Percentiles rank a stretch among this genome's conserved stretches.
Conservation (phyloP, 2,113 vertebrate genomes). For the Megaptera novaeangliae region DNA sequence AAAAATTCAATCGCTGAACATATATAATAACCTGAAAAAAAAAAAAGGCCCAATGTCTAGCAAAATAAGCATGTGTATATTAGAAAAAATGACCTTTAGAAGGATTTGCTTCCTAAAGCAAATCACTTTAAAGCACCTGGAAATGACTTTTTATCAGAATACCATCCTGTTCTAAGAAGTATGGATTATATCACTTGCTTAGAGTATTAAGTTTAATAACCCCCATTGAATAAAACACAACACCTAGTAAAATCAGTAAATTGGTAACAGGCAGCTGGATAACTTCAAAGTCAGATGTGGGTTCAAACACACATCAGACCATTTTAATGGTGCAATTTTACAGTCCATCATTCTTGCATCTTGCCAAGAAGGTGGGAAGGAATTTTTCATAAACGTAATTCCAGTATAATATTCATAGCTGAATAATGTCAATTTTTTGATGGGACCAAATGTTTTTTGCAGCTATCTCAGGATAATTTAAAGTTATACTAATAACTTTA, state of each 20-base stretch:
- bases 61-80: neutral
- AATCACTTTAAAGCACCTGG: neutral
- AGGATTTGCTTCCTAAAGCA: neutral
- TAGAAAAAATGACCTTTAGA: neutral
- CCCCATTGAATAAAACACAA: constrained; percentile 7
- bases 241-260: constrained; percentile 59
- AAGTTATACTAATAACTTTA: neutral
- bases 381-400: constrained; percentile 45
- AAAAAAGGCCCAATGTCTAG: neutral
- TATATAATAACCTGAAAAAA: neutral
- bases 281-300: constrained; percentile 58
- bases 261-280: constrained; percentile 9
- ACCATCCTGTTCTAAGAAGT: neutral
- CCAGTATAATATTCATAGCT: neutral
- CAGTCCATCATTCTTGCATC: constrained; percentile 8
- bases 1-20: neutral
- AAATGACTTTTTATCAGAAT: neutral
- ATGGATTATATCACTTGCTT: neutral
- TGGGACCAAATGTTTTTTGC: neutral
- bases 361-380: constrained; percentile 42
- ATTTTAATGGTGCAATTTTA: constrained; percentile 44
- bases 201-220: constrained; percentile 42
- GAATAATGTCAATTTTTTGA: neutral
- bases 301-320: constrained; percentile 14
- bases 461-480: neutral